phyloP scores from a whole-genome alignment of 2,113 vertebrate species.

The Amphiprion percula region DNA sequence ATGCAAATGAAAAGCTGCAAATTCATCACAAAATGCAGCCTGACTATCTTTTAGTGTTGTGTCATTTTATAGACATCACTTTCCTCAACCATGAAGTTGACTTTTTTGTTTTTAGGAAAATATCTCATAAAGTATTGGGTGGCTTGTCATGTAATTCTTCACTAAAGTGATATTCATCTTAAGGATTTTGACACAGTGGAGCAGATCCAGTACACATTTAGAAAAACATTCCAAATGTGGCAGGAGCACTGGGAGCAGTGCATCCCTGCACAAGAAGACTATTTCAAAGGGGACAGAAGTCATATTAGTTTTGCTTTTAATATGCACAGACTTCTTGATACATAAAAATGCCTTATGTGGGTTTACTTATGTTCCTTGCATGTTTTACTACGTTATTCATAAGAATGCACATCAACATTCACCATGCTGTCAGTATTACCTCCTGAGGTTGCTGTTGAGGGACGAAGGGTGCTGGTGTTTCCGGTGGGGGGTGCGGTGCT shows the following conservation, averaged over 20 bases:
- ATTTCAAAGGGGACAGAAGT: too few species aligned
- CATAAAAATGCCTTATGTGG: background rate
- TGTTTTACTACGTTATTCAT: background rate
- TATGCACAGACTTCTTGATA: too few species aligned
- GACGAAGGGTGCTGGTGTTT: constrained; percentile 53
- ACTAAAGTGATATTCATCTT: too few species aligned
- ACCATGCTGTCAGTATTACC: constrained; percentile 60
- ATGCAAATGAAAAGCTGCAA: background rate
- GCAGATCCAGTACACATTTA: too few species aligned
- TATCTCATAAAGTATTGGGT: background rate
- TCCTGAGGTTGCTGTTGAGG: constrained; percentile 62
- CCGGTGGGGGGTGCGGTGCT: constrained; percentile 36
- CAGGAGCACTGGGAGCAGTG: too few species aligned
- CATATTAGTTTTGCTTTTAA: too few species aligned
- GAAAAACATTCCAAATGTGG: too few species aligned
- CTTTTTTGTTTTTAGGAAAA: background rate
- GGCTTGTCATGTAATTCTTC: background rate
- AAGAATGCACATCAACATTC: constrained; percentile 32
- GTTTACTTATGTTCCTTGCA: background rate
- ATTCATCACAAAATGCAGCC: background rate
- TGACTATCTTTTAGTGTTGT: too few species aligned
- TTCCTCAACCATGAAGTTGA: background rate
- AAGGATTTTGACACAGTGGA: too few species aligned
- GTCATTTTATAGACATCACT: background rate
- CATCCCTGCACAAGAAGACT: too few species aligned